These are phyloP conservation scores for Fregata magnificens DNA, from an alignment of 2,113 vertebrate species.

Conservation along the genomic window DNA sequence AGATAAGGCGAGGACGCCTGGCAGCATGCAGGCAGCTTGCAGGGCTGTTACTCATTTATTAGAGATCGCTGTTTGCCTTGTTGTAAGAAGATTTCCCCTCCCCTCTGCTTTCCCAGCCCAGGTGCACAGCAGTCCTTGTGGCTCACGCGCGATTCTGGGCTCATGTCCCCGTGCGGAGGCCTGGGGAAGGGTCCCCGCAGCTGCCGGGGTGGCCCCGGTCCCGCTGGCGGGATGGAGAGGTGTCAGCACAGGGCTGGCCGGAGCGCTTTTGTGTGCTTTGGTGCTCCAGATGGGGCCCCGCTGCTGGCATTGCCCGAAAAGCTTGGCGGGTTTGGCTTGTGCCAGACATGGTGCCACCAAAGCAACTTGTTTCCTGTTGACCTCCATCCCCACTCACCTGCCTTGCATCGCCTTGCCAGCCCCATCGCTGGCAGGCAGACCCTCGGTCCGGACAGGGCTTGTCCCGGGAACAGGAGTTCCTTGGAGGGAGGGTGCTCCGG, in stretches of 20 bases:
- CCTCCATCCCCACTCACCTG: neutral
- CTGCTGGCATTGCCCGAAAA: neutral
- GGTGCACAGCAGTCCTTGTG: neutral
- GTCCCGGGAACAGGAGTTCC: neutral
- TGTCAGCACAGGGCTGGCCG: neutral
- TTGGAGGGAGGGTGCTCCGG: neutral
- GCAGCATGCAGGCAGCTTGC: neutral
- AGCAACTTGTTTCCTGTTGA: neutral
- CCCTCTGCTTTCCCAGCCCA: neutral
- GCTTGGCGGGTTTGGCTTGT: neutral
- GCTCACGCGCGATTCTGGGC: accelerated
- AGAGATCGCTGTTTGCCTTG: neutral
- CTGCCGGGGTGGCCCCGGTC: neutral
- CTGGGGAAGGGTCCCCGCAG: neutral
- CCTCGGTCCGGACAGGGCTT: neutral
- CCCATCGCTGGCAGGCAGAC: neutral
- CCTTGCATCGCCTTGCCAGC: neutral
- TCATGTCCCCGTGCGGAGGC: accelerated
- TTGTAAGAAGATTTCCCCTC: neutral
- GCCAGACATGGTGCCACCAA: neutral
- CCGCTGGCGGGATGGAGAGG: accelerated
- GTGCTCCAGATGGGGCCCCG: neutral
- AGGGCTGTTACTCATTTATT: constrained; percentile 22
- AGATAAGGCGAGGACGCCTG: neutral
- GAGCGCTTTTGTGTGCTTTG: accelerated